Percentiles rank a stretch among this genome's conserved stretches.
These are phyloP conservation scores for Apodemia zela DNA, from an alignment of 2,888 invertebrate genomes.

Conservation along the genomic window DNA sequence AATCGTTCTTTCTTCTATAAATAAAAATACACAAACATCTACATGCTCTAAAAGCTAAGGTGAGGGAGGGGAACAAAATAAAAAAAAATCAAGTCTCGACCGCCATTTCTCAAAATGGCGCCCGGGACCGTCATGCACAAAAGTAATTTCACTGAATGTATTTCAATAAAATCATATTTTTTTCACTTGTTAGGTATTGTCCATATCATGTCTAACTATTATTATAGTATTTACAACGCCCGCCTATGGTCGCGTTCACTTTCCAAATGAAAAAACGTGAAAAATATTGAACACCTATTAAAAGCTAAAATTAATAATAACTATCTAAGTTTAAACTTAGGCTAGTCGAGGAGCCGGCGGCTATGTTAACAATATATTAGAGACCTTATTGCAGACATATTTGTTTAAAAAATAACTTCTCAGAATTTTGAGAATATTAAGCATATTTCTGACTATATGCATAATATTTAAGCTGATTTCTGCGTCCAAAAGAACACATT, in stretches of 20 bases:
- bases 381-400: conserved; percentile 2
- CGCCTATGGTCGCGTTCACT: conserved; percentile 57
- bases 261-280: conserved; percentile 53
- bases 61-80: conserved; percentile 37
- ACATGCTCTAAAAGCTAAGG: conserved; percentile 45
- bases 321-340: conserved; percentile 63
- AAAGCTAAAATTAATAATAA: conserved; percentile 72
- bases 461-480: too few species aligned
- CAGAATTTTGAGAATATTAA: too few species aligned
- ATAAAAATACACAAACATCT: conserved; percentile 39
- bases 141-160: conserved; percentile 72
- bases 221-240: conserved; percentile 66
- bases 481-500: too few species aligned
- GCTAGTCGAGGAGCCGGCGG: conserved; percentile 13
- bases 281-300: conserved; percentile 78
- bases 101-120: conserved; percentile 25
- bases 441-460: too few species aligned
- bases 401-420: background rate
- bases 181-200: conserved; percentile 80
- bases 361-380: background rate
- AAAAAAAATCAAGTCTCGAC: conserved; percentile 50
- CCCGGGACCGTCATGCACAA: conserved; percentile 52
- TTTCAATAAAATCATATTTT: conserved; percentile 73
- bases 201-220: conserved; percentile 75
- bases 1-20: conserved; percentile 28